Evolutionary conservation across 2,113 vertebrate genomes (phyloP).

Genomic region (Verasper variegatus): DNA sequence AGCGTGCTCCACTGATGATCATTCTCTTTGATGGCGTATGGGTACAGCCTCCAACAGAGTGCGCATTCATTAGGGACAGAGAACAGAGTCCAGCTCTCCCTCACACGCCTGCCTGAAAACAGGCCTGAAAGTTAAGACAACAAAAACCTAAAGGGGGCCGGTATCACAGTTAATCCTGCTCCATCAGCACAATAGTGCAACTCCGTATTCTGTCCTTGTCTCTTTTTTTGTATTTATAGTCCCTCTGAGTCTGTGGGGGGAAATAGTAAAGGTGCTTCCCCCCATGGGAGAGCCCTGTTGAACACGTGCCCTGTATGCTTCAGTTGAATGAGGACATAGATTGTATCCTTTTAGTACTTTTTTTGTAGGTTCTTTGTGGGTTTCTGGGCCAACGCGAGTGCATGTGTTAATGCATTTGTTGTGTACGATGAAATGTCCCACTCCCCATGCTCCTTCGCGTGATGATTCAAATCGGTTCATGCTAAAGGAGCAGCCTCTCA

Average conservation of each 20-base stretch:
- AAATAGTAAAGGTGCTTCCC: not conserved
- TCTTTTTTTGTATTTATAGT: not conserved
- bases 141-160: slow-evolving; percentile 20
- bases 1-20: slow-evolving; percentile 60
- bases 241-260: not conserved
- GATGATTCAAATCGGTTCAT: not conserved
- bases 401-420: slow-evolving; percentile 42
- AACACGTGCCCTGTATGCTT: not conserved
- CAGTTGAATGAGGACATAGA: slow-evolving; percentile 1
- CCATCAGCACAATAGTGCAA: slow-evolving; percentile 6
- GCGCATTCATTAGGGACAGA: slow-evolving; percentile 44
- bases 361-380: slow-evolving; percentile 12
- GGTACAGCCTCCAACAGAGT: slow-evolving; percentile 38
- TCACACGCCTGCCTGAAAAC: slow-evolving; percentile 17
- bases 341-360: slow-evolving; percentile 20
- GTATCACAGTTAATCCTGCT: not conserved
- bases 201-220: not conserved
- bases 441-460: slow-evolving; percentile 28
- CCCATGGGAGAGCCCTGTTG: not conserved
- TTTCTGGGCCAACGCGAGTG: slow-evolving; percentile 51
- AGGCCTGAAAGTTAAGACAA: slow-evolving; percentile 39
- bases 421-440: slow-evolving; percentile 43
- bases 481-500: slow-evolving; percentile 4
- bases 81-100: slow-evolving; percentile 32
- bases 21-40: slow-evolving; percentile 65